Percentiles rank a stretch among this genome's conserved stretches.
Conservation (phyloP, 1,140 invertebrate species). For the Drosophila auraria region DNA sequence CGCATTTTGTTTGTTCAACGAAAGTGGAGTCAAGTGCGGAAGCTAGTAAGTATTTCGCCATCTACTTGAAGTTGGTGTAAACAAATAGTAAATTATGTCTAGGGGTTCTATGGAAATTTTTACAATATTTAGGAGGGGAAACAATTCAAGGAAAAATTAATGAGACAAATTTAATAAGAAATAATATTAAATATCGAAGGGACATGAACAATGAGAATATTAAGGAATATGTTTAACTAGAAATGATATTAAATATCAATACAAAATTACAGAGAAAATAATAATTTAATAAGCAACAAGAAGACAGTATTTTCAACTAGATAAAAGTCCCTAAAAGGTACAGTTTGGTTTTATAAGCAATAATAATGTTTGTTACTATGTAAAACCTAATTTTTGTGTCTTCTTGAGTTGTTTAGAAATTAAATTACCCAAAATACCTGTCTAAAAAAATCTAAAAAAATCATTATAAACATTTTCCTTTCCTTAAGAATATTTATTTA, state of each 20-base stretch:
- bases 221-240: too few relatives aligned
- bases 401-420: accelerated
- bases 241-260: too few relatives aligned
- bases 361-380: too few relatives aligned
- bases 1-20: not conserved
- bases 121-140: not conserved
- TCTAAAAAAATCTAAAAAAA: not conserved
- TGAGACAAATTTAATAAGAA: not conserved
- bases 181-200: not conserved
- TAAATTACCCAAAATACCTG: not conserved
- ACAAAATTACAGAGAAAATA: too few relatives aligned
- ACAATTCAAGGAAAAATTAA: not conserved
- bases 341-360: too few relatives aligned
- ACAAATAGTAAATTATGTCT: constrained; percentile 5
- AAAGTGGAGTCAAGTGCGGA: constrained; percentile 8
- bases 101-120: not conserved
- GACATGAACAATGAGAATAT: not conserved
- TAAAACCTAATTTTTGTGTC: not conserved
- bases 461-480: not conserved
- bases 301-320: too few relatives aligned
- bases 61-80: constrained; percentile 19
- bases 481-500: not conserved
- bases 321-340: too few relatives aligned
- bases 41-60: constrained; percentile 29
- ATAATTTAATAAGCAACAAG: too few relatives aligned